A percentile compares a stretch with the other conserved stretches of the same genome.
These are phyloP conservation scores for Himalopsyche tibetana DNA, from an alignment of 2,888 invertebrate species.

Conservation along the genomic window DNA sequence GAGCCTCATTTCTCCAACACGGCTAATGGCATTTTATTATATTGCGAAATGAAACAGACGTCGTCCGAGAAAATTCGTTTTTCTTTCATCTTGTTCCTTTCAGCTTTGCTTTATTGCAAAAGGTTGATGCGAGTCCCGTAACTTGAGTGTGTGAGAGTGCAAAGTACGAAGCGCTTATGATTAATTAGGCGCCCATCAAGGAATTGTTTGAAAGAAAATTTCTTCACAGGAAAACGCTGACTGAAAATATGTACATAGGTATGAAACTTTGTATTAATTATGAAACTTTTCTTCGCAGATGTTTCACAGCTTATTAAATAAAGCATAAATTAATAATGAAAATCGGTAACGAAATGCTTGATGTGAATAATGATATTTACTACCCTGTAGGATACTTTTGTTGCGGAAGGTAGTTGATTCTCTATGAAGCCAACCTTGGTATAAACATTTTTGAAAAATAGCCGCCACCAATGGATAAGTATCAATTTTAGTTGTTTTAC, in stretches of 20 bases:
- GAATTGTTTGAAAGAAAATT: conserved; percentile 28
- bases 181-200: conserved; percentile 61
- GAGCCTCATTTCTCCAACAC: conserved; percentile 56
- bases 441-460: too few relatives aligned
- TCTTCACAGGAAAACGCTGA: conserved; percentile 38
- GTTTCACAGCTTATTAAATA: conserved; percentile 1
- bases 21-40: conserved; percentile 64
- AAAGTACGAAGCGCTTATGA: conserved; percentile 52
- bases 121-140: neutral
- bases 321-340: too few relatives aligned
- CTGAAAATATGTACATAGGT: neutral
- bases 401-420: too few relatives aligned
- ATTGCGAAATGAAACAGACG: conserved; percentile 57
- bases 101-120: conserved; percentile 43
- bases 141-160: conserved; percentile 8
- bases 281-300: neutral
- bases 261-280: conserved; percentile 28
- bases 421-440: too few relatives aligned
- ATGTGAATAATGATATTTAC: too few relatives aligned
- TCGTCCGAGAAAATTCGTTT: conserved; percentile 47
- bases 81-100: conserved; percentile 57
- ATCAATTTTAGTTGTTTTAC: too few relatives aligned
- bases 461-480: too few relatives aligned
- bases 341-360: too few relatives aligned
- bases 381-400: too few relatives aligned